These are phyloP conservation scores for Pteropus rufus DNA, from an alignment of 2,797 vertebrate genomes.

Conservation along the genomic window DNA sequence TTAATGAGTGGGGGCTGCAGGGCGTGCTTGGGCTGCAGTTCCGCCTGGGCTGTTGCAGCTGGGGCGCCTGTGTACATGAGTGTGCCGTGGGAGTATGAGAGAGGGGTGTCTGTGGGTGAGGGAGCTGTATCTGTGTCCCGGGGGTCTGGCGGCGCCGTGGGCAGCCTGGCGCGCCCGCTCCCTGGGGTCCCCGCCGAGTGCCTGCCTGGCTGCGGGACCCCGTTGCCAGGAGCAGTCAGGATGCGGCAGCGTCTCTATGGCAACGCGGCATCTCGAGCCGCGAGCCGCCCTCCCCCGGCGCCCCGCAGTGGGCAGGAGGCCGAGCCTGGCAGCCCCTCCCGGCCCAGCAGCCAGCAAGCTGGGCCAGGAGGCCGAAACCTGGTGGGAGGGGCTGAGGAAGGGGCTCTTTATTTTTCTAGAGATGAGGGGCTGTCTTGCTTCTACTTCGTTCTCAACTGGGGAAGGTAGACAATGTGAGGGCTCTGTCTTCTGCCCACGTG, in stretches of 20 bases:
- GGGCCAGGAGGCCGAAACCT: slow-evolving; percentile 71
- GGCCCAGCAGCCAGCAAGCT: slow-evolving; percentile 74
- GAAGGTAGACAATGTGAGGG: not conserved
- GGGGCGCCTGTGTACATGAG: slow-evolving; percentile 53
- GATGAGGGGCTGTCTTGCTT: slow-evolving; percentile 30
- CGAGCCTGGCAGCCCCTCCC: slow-evolving; percentile 77
- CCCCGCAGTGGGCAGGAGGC: slow-evolving; percentile 79
- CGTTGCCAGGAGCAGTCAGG: slow-evolving; percentile 79
- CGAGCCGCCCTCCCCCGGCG: slow-evolving; percentile 75
- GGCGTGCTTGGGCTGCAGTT: slow-evolving; percentile 64
- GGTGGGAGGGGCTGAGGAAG: slow-evolving; percentile 56
- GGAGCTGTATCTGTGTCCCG: slow-evolving; percentile 58
- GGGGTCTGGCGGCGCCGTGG: slow-evolving; percentile 73
- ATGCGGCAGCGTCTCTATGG: slow-evolving; percentile 78
- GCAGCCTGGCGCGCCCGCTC: slow-evolving; percentile 77
- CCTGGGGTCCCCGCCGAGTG: slow-evolving; percentile 77
- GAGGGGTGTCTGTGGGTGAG: slow-evolving; percentile 64
- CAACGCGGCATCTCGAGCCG: slow-evolving; percentile 76
- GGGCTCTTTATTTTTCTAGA: slow-evolving; percentile 53
- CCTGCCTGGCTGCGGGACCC: slow-evolving; percentile 79
- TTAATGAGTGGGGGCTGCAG: slow-evolving; percentile 77
- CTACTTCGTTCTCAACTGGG: slow-evolving; percentile 25
- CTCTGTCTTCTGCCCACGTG: not conserved
- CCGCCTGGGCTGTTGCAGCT: slow-evolving; percentile 72
- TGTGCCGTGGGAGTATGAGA: slow-evolving; percentile 52